Percentiles rank a stretch among this genome's conserved stretches.
Evolutionary conservation across 1,140 invertebrate genomes (phyloP).

Genomic region (Chironomus striatipennis): DNA sequence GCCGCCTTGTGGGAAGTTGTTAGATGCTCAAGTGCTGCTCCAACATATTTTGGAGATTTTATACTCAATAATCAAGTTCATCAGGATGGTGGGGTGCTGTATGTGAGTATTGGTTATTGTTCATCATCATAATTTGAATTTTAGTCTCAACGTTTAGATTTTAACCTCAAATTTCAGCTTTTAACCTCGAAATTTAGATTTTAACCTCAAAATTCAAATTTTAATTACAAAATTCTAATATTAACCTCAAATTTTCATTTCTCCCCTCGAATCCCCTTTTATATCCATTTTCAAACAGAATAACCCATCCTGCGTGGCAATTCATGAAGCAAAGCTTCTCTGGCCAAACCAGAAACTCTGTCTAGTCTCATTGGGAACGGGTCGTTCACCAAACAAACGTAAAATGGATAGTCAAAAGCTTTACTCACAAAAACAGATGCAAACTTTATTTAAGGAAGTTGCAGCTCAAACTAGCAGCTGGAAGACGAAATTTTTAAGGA

Average conservation of each 20-base stretch:
- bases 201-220: too few relatives aligned
- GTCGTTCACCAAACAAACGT: slow-evolving; percentile 44
- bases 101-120: slow-evolving; percentile 29
- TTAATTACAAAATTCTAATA: too few relatives aligned
- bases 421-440: neutral
- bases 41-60: slow-evolving; percentile 87
- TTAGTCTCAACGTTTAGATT: slow-evolving; percentile 11
- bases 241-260: too few relatives aligned
- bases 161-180: neutral
- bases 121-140: neutral
- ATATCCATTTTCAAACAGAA: slow-evolving; percentile 48
- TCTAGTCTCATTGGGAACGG: slow-evolving; percentile 83
- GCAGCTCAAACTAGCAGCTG: slow-evolving; percentile 42
- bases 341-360: slow-evolving; percentile 71
- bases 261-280: too few relatives aligned
- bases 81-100: slow-evolving; percentile 49
- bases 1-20: slow-evolving; percentile 80
- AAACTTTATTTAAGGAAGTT: neutral
- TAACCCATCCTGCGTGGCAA: slow-evolving; percentile 81
- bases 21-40: slow-evolving; percentile 84
- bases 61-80: slow-evolving; percentile 65
- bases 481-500: slow-evolving; percentile 73
- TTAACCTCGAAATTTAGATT: too few relatives aligned
- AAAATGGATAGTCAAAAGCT: slow-evolving; percentile 15
- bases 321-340: slow-evolving; percentile 77